phyloP scores from a whole-genome alignment of 2,113 vertebrate species.

The Arothron firmamentum region DNA sequence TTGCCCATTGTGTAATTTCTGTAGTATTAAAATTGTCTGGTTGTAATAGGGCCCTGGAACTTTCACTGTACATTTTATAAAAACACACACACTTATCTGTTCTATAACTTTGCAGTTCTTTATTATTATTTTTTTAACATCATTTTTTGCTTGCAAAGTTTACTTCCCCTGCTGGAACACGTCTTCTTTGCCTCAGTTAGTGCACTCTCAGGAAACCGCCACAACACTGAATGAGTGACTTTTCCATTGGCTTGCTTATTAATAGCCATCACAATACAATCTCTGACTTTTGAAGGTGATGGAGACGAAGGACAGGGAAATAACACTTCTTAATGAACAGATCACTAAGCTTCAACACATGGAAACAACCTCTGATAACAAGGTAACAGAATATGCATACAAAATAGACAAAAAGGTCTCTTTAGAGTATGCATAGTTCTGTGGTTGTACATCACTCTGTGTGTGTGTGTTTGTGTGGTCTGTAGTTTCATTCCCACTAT shows the following conservation, averaged over 20 bases:
- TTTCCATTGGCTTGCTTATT: constrained; percentile 48
- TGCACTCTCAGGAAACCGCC: constrained; percentile 13
- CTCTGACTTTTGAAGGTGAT: constrained; percentile 83
- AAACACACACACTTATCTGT: no score
- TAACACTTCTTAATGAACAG: constrained; percentile 84
- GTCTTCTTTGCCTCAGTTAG: constrained; percentile 2
- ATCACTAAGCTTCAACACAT: constrained; percentile 83
- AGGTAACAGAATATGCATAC: constrained; percentile 77
- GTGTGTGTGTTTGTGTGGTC: constrained; percentile 65
- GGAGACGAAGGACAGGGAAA: constrained; percentile 88
- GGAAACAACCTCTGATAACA: constrained; percentile 81
- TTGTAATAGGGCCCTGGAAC: no score
- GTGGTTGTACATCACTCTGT: constrained; percentile 56
- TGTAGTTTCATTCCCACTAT: constrained; percentile 25
- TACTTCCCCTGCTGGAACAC: neutral
- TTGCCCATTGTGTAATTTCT: neutral
- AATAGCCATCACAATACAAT: constrained; percentile 76
- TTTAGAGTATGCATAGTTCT: constrained; percentile 53
- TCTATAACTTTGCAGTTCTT: no score
- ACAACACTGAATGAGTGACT: constrained; percentile 15
- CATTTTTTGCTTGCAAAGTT: constrained; percentile 3
- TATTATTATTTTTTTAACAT: no score
- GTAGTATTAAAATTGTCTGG: no score
- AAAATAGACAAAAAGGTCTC: constrained; percentile 23
- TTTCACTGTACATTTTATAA: no score